phyloP scores from a whole-genome alignment of 2,113 vertebrate species.

The Anas platyrhynchos region DNA sequence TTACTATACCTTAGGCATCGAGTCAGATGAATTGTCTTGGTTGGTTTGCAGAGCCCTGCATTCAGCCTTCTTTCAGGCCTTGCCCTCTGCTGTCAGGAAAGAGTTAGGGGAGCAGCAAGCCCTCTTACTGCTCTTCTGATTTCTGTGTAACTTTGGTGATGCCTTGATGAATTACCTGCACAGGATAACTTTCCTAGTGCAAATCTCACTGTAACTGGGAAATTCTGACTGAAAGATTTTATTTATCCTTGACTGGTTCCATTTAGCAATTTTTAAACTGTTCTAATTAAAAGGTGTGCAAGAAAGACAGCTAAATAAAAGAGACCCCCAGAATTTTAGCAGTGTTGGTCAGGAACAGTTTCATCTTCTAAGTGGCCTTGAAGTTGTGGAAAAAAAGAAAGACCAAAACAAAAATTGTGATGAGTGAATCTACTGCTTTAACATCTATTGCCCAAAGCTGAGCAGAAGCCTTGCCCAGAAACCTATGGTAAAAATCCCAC shows the following conservation, averaged over 20 bases:
- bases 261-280: not conserved
- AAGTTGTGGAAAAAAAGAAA: not conserved
- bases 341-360: not conserved
- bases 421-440: not conserved
- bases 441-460: not conserved
- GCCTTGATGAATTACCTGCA: not conserved
- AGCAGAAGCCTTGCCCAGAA: not conserved
- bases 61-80: not conserved
- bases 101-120: not conserved
- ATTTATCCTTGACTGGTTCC: not conserved
- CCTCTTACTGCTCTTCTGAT: not conserved
- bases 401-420: not conserved
- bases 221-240: not conserved
- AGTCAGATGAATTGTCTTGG: not conserved
- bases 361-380: not conserved
- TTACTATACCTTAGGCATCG: not conserved
- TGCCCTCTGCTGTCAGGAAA: not conserved
- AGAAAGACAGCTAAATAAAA: not conserved
- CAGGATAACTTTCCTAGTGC: not conserved
- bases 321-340: not conserved
- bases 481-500: not conserved
- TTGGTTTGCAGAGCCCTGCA: not conserved
- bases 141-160: not conserved
- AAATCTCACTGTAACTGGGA: not conserved
- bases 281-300: not conserved